Base-by-base conservation (phyloP, 1,140 invertebrate species). In the Chrysoperla carnea region DNA sequence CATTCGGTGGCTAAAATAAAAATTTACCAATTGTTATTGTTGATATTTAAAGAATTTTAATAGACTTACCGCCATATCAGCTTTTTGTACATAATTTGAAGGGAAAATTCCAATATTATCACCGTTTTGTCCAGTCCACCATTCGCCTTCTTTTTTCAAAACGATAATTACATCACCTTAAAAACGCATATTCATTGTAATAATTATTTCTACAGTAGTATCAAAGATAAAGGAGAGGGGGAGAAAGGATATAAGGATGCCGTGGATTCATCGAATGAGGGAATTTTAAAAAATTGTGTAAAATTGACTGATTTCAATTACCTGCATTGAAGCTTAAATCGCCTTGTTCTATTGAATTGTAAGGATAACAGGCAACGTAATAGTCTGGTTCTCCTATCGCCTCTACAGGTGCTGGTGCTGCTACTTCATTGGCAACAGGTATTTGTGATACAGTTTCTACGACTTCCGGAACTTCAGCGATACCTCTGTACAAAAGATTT, bases 101-200 rank as follows among this genome's bases (percentile, higher is more conserved):
- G 95, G 95, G 63, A 99, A 99, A 47, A 98, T 92, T 14, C 95
- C 95, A 9, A 53, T 42, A 35, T 39, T 49, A 41, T 55, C 50
- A 35, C 76, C 86, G 50, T 94, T 79, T 39, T 73, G 75, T 31
- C 95, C 95, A 8, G 91, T 95, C 94, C 94, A 98, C 94, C 94
- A 98, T 57, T 98, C 92, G 6, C 90, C 92, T 48, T 95, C 89
- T 48, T 85, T 81, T 49, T 91, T 81, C 5, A 75, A 73, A 1
- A 95, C 89, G 46, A 78, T 66, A 41, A 99, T 84, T 43, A 84
- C 69, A 60, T 98, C 93, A 1, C 31, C 31, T 33, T 11, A 31
- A 31, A 31, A 31, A 7, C 6, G 6, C 6, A 7, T 31, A 31
- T 31, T 31, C 6, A 31, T 7, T 31, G n/a, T n/a, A n/a, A n/a